phyloP scores from a whole-genome alignment of 1,140 invertebrate genomes.

The Dinoponera quadriceps region DNA sequence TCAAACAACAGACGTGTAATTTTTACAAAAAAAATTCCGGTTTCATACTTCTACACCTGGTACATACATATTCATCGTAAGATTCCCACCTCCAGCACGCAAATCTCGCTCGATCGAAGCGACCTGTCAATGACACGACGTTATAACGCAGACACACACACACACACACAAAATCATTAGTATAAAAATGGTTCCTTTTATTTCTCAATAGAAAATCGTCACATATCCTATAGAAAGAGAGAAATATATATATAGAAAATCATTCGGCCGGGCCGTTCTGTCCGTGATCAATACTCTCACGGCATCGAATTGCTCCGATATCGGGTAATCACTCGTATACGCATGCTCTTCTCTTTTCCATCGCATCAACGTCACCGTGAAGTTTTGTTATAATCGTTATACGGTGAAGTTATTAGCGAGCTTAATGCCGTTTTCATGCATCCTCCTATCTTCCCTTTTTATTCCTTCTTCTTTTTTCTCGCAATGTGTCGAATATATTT shows the following conservation, averaged over 20 bases:
- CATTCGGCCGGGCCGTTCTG: neutral
- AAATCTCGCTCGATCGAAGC: too few relatives aligned
- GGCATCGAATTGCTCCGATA: neutral
- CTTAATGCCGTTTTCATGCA: neutral
- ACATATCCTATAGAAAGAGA: neutral
- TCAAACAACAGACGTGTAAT: too few relatives aligned
- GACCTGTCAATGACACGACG: neutral
- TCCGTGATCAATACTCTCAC: conserved; percentile 14
- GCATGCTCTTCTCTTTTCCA: too few relatives aligned
- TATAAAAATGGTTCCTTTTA: neutral
- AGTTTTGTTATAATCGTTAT: neutral
- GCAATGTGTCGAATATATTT: neutral
- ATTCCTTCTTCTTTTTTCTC: neutral
- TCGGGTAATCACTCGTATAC: neutral
- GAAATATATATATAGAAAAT: neutral
- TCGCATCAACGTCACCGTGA: neutral
- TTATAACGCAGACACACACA: too few relatives aligned
- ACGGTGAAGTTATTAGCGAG: neutral
- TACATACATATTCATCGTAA: too few relatives aligned
- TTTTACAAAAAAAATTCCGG: too few relatives aligned
- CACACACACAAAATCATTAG: too few relatives aligned
- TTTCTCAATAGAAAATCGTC: neutral
- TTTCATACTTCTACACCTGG: too few relatives aligned
- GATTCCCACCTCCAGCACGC: too few relatives aligned
- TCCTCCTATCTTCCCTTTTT: neutral